phyloP scores from a whole-genome alignment of 2,113 vertebrate species.

The Deroptyus accipitrinus region DNA sequence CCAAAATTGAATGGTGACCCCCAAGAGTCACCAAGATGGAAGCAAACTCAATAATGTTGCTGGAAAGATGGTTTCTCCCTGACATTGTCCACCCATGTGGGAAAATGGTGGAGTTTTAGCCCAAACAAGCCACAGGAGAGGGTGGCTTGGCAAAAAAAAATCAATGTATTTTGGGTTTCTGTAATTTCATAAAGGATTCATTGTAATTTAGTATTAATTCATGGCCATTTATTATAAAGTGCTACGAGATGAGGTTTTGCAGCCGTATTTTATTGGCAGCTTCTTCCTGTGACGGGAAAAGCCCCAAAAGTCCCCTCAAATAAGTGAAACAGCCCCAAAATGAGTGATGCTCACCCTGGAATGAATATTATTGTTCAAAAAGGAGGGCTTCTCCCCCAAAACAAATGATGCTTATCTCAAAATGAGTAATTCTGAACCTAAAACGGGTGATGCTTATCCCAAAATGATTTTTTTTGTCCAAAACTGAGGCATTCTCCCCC shows the following conservation, averaged over 20 bases:
- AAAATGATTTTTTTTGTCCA: background rate
- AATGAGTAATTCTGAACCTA: background rate
- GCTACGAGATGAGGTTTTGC: constrained; percentile 52
- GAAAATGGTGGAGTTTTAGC: background rate
- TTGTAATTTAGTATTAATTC: constrained; percentile 71
- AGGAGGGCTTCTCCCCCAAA: background rate
- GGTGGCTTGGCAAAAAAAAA: background rate
- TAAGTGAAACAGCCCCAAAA: rapidly evolving
- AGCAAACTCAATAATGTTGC: background rate
- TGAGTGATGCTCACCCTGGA: background rate
- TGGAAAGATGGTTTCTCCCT: background rate
- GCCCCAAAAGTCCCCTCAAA: background rate
- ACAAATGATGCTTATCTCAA: background rate
- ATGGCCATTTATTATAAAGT: constrained; percentile 71
- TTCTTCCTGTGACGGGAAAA: background rate
- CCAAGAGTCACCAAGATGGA: background rate
- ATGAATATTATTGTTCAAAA: background rate
- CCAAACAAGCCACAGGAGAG: background rate
- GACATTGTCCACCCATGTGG: background rate
- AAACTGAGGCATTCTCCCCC: background rate
- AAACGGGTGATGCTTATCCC: background rate
- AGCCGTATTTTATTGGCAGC: constrained; percentile 55
- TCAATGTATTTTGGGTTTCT: background rate
- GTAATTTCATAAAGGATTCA: constrained; percentile 69
- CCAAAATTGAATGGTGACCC: background rate